Base-by-base conservation (phyloP, 2,797 vertebrate genomes). In the Antrozous pallidus region DNA sequence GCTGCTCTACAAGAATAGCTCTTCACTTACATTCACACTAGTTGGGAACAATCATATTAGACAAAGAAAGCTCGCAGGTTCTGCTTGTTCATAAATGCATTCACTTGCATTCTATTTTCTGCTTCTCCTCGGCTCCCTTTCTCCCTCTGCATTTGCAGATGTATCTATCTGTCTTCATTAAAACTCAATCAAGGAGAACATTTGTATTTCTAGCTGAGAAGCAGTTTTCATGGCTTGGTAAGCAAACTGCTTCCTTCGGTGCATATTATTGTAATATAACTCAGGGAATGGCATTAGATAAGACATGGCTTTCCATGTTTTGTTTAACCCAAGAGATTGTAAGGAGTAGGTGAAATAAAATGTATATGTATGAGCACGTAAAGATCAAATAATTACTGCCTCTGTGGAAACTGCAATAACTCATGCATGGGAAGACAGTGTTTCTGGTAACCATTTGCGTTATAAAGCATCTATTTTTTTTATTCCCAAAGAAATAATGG, bases 111-210 rank as follows among this genome's bases (percentile, higher is more conserved):
- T 81, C 54, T 69, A 11, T 49, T 26, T 84, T 91, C 51, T 49
- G 78, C 20, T 85, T 74, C n/a, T 63, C 20, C 17, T 67, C 26
- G 47, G 91, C 20, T 79, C 1, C 11, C 45, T 75, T 87, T 77
- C 54, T 86, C 36, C 87, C 2, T 36, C 0, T 81, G 63, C 45
- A 31, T 84, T 89, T 93, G 56, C 47, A 65, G 69, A 84, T 94
- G 73, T 84, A 42, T 90, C 38, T 84, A 96, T 96, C 84, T 92
- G 70, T 95, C 88, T 95, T 96, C 94, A 94, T 97, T 96, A 96
- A 94, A 95, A 96, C 56, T 90, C 90, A 95, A 6, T 96, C 94
- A 95, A 92, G 90, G 49, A 92, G 92, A 96, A 93, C 92, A 95
- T 95, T 94, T 94, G 84, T 96, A 92, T 95, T 96, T 95, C 84